Evolutionary conservation across 2,888 invertebrate species (phyloP), one percentile per base, ranked within the genome.

Genomic region (Phortica okadai): DNA sequence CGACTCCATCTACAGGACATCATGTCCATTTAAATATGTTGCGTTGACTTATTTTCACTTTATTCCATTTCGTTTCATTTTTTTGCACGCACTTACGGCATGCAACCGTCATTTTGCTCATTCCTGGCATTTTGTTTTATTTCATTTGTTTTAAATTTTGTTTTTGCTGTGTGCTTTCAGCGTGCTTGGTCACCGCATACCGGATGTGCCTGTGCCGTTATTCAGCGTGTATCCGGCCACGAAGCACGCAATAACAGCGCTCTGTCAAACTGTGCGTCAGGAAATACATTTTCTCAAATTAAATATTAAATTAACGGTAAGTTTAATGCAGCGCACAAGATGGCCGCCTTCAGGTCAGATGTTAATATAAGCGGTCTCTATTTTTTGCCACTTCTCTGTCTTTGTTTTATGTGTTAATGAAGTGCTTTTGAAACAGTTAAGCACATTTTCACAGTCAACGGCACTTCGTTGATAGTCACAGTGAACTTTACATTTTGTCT

Each of bases 181-280:
- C 80, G 87, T 92, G 73, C 90, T 92, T 42, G 93, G 92, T 50
- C 92, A 92, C 84, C 90, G 92, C 74, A 91, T 93, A 77, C 92
- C 93, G 73, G 90, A 92, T 59, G 89, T 93, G 77, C 92, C 93
- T 64, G 91, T 92, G 74, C 92, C 93, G 66, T 90, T 92, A 76
- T 92, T 92, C 85, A 91, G 91, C 81, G 91, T 93, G 86, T 94
- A 94, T 90, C 92, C 93, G 74, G 93, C 93, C 54, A 93, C 94
- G 54, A 94, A 94, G 86, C 92, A 92, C 88, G 93, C 93, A 64
- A 92, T 94, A 59, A 92, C 92, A 16, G 93, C 93, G 54, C 86
- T 94, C 41, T 92, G 93, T 14, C 93, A 94, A 88, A 94, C 93
- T 69, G 89, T 93, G 45, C 92, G 94, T 73, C 92, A 92, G 86